Evolutionary conservation across 2,113 vertebrate genomes (phyloP).

Genomic region (Ifrita kowaldi): DNA sequence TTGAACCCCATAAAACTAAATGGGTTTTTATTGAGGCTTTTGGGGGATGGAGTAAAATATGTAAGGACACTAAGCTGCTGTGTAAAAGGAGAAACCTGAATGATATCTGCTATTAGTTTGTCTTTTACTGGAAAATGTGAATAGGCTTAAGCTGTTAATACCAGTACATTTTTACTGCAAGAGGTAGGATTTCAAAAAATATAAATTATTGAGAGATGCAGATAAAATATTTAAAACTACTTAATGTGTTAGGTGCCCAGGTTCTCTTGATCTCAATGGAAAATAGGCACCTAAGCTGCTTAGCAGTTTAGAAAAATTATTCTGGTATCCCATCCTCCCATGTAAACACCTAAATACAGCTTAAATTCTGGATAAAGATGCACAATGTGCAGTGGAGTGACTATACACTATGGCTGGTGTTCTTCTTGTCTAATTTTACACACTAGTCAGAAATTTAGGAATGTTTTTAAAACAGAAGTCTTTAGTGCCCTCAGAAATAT

Average conservation of each 20-base stretch:
- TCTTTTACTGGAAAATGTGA: conserved; percentile 1
- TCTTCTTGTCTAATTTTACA: background rate
- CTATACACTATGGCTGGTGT: background rate
- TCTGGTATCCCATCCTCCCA: background rate
- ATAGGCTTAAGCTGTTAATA: conserved; percentile 16
- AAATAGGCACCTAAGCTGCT: conserved; percentile 14
- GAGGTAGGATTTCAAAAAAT: conserved; percentile 43
- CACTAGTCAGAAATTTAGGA: background rate
- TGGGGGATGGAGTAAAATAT: background rate
- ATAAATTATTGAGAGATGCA: conserved; percentile 57
- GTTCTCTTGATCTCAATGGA: conserved; percentile 38
- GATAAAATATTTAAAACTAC: conserved; percentile 62
- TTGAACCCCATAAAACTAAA: background rate
- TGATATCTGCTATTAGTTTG: conserved; percentile 13
- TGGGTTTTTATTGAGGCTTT: background rate
- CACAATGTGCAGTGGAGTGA: background rate
- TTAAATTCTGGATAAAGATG: background rate
- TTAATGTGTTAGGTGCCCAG: conserved; percentile 29
- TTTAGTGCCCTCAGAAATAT: background rate
- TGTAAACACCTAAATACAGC: background rate
- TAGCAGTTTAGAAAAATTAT: conserved; percentile 33
- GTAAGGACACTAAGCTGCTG: background rate
- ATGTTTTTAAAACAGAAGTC: background rate
- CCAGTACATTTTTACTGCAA: conserved; percentile 16
- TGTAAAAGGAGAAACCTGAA: background rate